Evolutionary conservation across 2,113 vertebrate species (phyloP).

Genomic region (Cricetomys ansorgei): DNA sequence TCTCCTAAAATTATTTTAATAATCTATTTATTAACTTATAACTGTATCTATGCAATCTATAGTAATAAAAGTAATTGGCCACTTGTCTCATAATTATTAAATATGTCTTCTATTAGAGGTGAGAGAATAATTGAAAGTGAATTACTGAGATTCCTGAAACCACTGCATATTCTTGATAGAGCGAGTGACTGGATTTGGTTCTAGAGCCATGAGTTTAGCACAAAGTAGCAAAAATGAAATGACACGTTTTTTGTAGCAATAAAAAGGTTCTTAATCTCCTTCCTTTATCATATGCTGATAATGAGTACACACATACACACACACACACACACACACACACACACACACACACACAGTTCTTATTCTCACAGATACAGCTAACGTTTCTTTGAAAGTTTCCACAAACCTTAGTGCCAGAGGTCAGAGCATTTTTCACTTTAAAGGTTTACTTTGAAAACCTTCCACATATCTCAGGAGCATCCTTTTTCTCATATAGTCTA

Average conservation of each 20-base stretch:
- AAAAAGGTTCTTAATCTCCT: not conserved
- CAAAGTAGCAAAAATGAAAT: not conserved
- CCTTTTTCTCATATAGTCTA: not conserved
- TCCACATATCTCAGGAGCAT: not conserved
- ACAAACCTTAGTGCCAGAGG: not conserved
- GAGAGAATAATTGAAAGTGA: not conserved
- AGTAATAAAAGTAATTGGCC: not conserved
- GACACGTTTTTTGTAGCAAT: not conserved
- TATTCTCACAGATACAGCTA: not conserved
- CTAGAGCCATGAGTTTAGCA: not conserved
- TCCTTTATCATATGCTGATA: not conserved
- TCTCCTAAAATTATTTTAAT: constrained; percentile 19
- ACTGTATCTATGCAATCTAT: not conserved
- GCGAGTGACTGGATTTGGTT: not conserved
- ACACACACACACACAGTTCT: not conserved
- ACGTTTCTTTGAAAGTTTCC: not conserved
- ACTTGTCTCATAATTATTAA: constrained; percentile 34
- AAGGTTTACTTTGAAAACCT: not conserved
- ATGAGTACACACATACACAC: not conserved
- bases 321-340: not conserved
- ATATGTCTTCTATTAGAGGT: not conserved
- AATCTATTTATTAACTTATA: constrained; percentile 24
- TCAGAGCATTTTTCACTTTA: constrained; percentile 28
- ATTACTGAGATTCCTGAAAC: not conserved
- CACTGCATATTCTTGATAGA: not conserved